Evolutionary conservation across 2,113 vertebrate genomes (phyloP).

Genomic region (Epinephelus moara): DNA sequence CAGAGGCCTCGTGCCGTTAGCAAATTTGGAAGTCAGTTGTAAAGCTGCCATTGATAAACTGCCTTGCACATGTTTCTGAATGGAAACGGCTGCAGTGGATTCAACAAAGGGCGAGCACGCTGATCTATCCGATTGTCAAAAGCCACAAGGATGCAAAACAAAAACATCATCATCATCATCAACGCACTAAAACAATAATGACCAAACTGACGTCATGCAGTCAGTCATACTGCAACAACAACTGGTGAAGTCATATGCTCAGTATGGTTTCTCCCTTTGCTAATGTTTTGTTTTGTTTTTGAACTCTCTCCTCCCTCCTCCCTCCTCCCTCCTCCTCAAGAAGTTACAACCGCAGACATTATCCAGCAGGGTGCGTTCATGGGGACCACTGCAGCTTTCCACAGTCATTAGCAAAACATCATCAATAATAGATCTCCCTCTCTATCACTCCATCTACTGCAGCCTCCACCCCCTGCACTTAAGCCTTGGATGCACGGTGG

Average conservation of each 20-base stretch:
- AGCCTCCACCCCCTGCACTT: slow-evolving; percentile 80
- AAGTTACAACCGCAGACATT: slow-evolving; percentile 64
- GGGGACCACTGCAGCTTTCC: slow-evolving; percentile 76
- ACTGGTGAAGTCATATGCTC: neutral
- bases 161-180: slow-evolving; percentile 7
- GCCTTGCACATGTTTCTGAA: neutral
- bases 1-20: neutral
- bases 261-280: slow-evolving; percentile 2
- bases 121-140: neutral
- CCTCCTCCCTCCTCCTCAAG: slow-evolving; percentile 4
- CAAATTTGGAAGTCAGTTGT: neutral
- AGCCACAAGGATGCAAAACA: neutral
- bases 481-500: slow-evolving; percentile 67
- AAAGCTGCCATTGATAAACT: slow-evolving; percentile 1
- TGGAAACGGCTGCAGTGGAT: neutral
- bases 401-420: slow-evolving; percentile 83
- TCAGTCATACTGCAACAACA: neutral
- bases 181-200: neutral
- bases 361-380: slow-evolving; percentile 61
- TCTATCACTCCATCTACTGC: slow-evolving; percentile 77
- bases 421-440: slow-evolving; percentile 87
- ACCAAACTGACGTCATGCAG: neutral
- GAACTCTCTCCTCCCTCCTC: neutral
- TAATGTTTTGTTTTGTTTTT: slow-evolving; percentile 64
- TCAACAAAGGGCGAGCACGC: neutral